phyloP scores from a whole-genome alignment of 2,888 invertebrate genomes.

The Phrixothrix hirtus region DNA sequence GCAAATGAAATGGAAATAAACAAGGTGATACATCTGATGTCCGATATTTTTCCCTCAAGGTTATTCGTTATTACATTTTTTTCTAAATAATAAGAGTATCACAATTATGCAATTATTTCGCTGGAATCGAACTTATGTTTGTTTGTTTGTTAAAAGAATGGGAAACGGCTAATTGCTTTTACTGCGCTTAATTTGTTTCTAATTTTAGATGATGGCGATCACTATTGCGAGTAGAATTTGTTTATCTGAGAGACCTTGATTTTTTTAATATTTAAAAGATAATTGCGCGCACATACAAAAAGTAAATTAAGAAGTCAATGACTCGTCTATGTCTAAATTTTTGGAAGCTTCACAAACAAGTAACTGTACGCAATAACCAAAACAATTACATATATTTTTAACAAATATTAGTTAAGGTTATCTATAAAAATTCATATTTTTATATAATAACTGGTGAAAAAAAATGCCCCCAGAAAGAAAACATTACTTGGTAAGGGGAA shows the following conservation, averaged over 20 bases:
- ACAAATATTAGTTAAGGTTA: conserved; percentile 22
- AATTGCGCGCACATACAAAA: conserved; percentile 23
- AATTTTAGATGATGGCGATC: background rate
- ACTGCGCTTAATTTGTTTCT: too few relatives aligned
- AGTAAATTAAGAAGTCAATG: conserved; percentile 28
- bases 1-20: too few relatives aligned
- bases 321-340: conserved; percentile 16
- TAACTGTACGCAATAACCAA: conserved; percentile 17
- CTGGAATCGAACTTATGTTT: too few relatives aligned
- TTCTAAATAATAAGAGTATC: too few relatives aligned
- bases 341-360: conserved; percentile 20
- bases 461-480: conserved; percentile 11
- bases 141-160: too few relatives aligned
- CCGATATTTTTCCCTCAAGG: too few relatives aligned
- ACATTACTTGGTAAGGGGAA: conserved; percentile 13
- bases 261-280: conserved; percentile 22
- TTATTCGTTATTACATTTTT: too few relatives aligned
- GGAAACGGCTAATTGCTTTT: too few relatives aligned
- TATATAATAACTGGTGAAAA: conserved; percentile 15
- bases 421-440: conserved; percentile 11
- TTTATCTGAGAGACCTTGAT: conserved; percentile 16
- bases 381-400: conserved; percentile 15
- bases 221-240: background rate
- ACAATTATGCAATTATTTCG: too few relatives aligned
- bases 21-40: too few relatives aligned